Base-by-base conservation (phyloP, 1,140 invertebrate genomes). In the Venustaconcha ellipsiformis region DNA sequence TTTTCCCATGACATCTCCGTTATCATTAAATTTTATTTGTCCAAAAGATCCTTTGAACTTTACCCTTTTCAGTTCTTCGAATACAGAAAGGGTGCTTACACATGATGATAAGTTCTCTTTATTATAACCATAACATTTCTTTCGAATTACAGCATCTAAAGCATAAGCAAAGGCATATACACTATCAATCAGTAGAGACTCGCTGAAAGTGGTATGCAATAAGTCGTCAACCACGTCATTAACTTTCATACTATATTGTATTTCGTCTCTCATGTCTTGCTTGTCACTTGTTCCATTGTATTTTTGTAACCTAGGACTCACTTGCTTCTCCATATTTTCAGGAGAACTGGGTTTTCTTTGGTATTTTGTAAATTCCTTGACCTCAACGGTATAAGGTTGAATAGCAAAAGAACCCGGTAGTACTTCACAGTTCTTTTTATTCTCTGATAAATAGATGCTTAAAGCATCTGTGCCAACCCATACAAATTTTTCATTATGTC, bases 141-240 rank as follows among this genome's bases (percentile, higher is more conserved):
- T 70, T 20, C 75, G 63, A 2, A 82, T 70, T n/a, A 80, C 58
- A 13, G 69, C 89, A 81, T 93, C 91, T 11, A 96, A 90, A 0
- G 94, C 95, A 83, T 94, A 91, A 3, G 95, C 95, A 85, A 96
- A 94, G 0, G 95, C 94, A 84, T 95, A 95, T 5, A 96, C 94
- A 30, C 95, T 95, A 86, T 96, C 94, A 18, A 96, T 93, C 30
- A 96, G 95, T 84, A 96, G 95, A 79, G 95, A 94, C 15, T 95
- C 93, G 3, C 68, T 73, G 57, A 74, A 81, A 1, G 58, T 64
- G 14, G 74, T 57, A 20, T 66, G 59, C 15, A 76, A 57, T 23
- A 62, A 67, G 6, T 62, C 26, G 20, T 65, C 57, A 37, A 60
- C 18, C n/a, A 66, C 60, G 17, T 57, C 37, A 48, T 48, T 8